These are phyloP conservation scores for Gambelia wislizenii DNA, from an alignment of 2,797 vertebrate genomes.

Conservation along the genomic window DNA sequence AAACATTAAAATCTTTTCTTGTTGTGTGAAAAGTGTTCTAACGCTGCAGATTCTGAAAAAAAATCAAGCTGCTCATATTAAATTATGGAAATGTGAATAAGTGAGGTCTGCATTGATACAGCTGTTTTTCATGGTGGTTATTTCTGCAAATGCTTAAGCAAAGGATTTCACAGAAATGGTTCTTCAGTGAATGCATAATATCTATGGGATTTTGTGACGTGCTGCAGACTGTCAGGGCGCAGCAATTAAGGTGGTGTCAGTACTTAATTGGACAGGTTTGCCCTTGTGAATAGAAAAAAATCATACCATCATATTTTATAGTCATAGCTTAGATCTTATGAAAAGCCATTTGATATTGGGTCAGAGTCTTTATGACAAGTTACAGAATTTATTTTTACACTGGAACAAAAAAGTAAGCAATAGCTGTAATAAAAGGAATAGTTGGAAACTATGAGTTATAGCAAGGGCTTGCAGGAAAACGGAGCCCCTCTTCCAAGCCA, in stretches of 20 bases:
- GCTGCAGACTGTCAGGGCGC: conserved; percentile 34
- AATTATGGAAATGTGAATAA: conserved; percentile 28
- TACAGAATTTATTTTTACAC: neutral
- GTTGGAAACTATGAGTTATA: neutral
- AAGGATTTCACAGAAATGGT: conserved; percentile 44
- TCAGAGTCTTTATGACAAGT: conserved; percentile 15
- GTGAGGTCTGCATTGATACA: conserved; percentile 37
- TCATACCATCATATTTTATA: conserved; percentile 24
- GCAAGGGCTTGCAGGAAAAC: neutral
- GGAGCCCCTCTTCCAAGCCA: neutral
- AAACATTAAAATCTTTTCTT: neutral
- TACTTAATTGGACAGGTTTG: conserved; percentile 38
- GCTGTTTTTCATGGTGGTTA: conserved; percentile 36
- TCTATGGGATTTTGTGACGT: conserved; percentile 41
- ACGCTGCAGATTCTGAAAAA: neutral
- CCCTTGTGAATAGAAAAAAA: neutral
- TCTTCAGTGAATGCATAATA: conserved; percentile 54
- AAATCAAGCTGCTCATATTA: conserved; percentile 20
- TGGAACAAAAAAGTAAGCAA: conserved; percentile 6
- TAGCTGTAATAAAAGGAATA: neutral
- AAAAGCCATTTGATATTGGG: conserved; percentile 23
- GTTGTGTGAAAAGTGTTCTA: neutral
- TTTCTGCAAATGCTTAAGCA: conserved; percentile 60
- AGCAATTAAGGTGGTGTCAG: conserved; percentile 21
- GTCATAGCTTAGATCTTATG: conserved; percentile 8